Base-by-base conservation (phyloP, 2,113 vertebrate species). In the Eptesicus fuscus region DNA sequence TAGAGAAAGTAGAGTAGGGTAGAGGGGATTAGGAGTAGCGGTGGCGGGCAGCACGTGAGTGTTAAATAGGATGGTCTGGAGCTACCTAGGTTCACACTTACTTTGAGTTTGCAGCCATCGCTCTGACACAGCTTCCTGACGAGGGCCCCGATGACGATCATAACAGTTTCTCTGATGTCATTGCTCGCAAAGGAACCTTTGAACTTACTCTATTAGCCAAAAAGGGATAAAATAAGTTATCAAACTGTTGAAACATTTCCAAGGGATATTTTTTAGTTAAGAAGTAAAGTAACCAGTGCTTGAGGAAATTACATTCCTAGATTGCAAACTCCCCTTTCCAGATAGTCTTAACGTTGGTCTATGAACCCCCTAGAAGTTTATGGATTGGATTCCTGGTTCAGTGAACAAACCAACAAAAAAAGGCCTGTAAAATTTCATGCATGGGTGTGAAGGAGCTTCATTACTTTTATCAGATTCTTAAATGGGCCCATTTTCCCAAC, bases 121-220 rank as follows among this genome's bases (percentile, higher is more conserved):
- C 97, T 99, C 97, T 99, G 98, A 94, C 99, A 99, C 76, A 99
- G 97, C 91, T 99, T 99, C 94, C 98, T 98, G 91, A 99, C 98
- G 28, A 99, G 98, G 0, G 99, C 99, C 74, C 99, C 99, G 95
- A 99, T 99, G 95, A 99, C 98, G 96, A 99, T 99, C 96, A 99
- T 98, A 53, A 99, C 97, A 2, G 99, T 99, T 98, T 99, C 99
- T 98, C 98, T 99, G 95, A 99, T 99, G 93, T 99, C 99, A 37
- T 88, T 98, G 93, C 98, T 99, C 40, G 97, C 98, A 0, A 99
- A 99, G 59, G 99, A 98, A 84, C 98, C 98, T 93, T 99, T 99
- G 94, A 98, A 99, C 95, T 98, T 99, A 61, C 98, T 98, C 99
- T 99, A 95, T 90, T 96, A 94, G 18, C 8, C 49, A 98, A 97